phyloP scores from a whole-genome alignment of 1,140 invertebrate genomes.

The Pogonognathellus flavescens region DNA sequence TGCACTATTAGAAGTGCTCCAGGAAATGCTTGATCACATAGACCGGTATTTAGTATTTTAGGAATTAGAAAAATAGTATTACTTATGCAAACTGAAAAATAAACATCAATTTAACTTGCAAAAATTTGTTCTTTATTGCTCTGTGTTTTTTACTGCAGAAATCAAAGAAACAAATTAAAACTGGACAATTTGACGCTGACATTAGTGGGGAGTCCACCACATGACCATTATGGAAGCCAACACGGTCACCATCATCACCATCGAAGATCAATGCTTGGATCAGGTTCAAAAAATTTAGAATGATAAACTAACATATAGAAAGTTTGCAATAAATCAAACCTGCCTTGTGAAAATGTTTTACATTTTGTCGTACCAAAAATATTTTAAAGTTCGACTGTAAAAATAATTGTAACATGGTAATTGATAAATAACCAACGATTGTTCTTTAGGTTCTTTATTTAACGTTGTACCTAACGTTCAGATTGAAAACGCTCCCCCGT shows the following conservation, averaged over 20 bases:
- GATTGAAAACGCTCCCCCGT: constrained; percentile 78
- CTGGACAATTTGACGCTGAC: constrained; percentile 80
- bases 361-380: no score
- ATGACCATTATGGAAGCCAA: constrained; percentile 44
- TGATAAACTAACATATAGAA: no score
- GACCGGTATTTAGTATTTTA: constrained; percentile 76
- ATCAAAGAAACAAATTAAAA: constrained; percentile 87
- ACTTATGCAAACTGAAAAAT: no score
- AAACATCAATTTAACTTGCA: not conserved
- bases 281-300: not conserved
- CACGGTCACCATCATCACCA: constrained; percentile 56
- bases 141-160: constrained; percentile 70
- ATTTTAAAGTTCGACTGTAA: no score
- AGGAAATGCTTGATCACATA: constrained; percentile 93
- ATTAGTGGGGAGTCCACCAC: constrained; percentile 68
- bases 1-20: constrained; percentile 87
- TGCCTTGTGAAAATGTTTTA: not conserved
- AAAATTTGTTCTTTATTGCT: not conserved
- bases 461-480: constrained; percentile 67
- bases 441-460: constrained; percentile 13
- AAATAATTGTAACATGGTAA: no score
- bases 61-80: no score
- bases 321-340: no score
- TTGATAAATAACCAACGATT: no score
- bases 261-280: constrained; percentile 16